A percentile compares a stretch with the other conserved stretches of the same genome.
phyloP scores from a whole-genome alignment of 2,888 invertebrate species.

The Podabrus alpinus region DNA sequence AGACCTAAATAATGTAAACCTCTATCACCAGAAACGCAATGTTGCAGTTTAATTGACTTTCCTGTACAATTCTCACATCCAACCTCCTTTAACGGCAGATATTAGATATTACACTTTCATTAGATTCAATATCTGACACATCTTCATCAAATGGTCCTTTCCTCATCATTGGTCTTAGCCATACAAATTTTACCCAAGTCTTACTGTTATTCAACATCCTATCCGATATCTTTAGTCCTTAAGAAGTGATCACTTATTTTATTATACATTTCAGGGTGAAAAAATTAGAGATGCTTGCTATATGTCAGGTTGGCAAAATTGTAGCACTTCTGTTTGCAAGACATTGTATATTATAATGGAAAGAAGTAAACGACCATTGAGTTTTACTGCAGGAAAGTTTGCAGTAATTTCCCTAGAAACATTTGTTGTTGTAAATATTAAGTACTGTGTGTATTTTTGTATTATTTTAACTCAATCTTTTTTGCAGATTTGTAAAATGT shows the following conservation, averaged over 20 bases:
- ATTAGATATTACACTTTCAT: no score
- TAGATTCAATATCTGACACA: no score
- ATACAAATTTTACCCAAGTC: no score
- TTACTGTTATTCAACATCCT: not conserved
- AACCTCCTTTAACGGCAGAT: no score
- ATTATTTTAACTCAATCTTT: not conserved
- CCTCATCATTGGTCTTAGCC: no score
- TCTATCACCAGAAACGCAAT: no score
- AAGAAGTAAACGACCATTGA: constrained; percentile 1
- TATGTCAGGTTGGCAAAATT: not conserved
- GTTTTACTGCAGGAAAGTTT: constrained; percentile 3
- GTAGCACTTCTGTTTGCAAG: not conserved
- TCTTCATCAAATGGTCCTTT: no score
- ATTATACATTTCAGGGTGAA: not conserved
- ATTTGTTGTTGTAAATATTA: not conserved
- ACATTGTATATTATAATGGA: constrained; percentile 7
- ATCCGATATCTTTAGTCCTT: not conserved
- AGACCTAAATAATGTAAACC: no score
- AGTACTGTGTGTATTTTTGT: not conserved
- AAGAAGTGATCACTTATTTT: no score
- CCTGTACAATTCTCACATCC: no score
- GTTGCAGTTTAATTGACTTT: no score
- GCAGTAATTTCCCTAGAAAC: constrained; percentile 1
- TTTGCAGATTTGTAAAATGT: not conserved
- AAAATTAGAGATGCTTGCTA: constrained; percentile 1